A percentile compares a stretch with the other conserved stretches of the same genome.
Conservation (phyloP, 2,888 invertebrate genomes). For the Drosophila longiperda region DNA sequence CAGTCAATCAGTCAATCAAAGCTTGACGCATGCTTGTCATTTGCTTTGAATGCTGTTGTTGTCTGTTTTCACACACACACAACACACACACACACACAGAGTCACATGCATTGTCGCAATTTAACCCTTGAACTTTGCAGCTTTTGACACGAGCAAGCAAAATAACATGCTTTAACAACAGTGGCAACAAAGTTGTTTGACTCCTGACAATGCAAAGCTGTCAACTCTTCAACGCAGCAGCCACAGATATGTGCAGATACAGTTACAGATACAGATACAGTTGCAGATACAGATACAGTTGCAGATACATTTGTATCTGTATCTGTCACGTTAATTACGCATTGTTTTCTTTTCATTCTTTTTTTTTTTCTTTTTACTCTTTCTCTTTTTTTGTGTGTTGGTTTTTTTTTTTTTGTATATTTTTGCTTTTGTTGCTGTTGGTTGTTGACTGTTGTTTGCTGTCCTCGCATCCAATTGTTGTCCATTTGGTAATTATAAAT, state of each 20-base stretch:
- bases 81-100: not conserved
- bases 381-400: not conserved
- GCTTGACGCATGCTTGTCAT: conserved; percentile 31
- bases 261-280: conserved; percentile 18
- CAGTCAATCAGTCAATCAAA: conserved; percentile 38
- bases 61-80: conserved; percentile 13
- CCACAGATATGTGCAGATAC: conserved; percentile 20
- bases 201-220: conserved; percentile 76
- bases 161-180: conserved; percentile 10
- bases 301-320: conserved; percentile 46
- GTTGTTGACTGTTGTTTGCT: conserved; percentile 19
- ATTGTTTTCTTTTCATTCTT: conserved; percentile 61
- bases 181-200: conserved; percentile 71
- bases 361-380: conserved; percentile 5
- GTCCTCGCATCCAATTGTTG: conserved; percentile 70
- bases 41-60: conserved; percentile 20
- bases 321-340: conserved; percentile 72
- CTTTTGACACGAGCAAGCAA: conserved; percentile 61
- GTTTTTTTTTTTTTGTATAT: conserved; percentile 4
- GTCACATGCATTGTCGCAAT: conserved; percentile 41
- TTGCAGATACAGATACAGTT: conserved; percentile 7
- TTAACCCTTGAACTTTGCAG: conserved; percentile 77
- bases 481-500: conserved; percentile 82
- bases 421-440: conserved; percentile 19
- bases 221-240: conserved; percentile 53